Evolutionary conservation across 2,797 vertebrate species (phyloP).

Genomic region (Pseudocheirus occidentalis): DNA sequence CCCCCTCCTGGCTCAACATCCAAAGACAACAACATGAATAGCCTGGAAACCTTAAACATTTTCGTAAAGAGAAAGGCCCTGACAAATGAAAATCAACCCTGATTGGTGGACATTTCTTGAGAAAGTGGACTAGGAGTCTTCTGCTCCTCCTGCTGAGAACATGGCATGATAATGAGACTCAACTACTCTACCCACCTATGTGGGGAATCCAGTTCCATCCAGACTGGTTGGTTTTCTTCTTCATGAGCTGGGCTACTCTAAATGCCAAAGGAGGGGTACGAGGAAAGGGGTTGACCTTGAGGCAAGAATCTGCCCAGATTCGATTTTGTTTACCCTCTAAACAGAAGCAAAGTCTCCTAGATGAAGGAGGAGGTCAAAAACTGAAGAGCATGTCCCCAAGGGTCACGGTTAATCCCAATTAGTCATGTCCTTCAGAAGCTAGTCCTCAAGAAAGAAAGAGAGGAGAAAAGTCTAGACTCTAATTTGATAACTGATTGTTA

Average conservation of each 20-base stretch:
- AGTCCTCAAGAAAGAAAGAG: too few species aligned
- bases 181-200: background rate
- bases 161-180: background rate
- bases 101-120: background rate
- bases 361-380: background rate
- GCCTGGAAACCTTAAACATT: background rate
- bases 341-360: background rate
- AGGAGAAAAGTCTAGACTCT: too few species aligned
- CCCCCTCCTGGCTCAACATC: too few species aligned
- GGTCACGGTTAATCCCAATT: too few species aligned
- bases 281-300: background rate
- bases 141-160: background rate
- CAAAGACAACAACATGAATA: background rate
- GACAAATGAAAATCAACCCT: background rate
- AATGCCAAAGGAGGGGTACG: background rate
- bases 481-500: too few species aligned
- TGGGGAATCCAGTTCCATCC: background rate
- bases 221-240: too few species aligned
- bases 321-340: background rate
- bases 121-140: background rate
- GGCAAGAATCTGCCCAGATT: background rate
- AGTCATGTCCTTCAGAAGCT: too few species aligned
- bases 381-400: too few species aligned
- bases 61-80: background rate
- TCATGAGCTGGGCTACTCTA: too few species aligned